Conservation (phyloP, 2,113 vertebrate species). For the Trogon surrucura region DNA sequence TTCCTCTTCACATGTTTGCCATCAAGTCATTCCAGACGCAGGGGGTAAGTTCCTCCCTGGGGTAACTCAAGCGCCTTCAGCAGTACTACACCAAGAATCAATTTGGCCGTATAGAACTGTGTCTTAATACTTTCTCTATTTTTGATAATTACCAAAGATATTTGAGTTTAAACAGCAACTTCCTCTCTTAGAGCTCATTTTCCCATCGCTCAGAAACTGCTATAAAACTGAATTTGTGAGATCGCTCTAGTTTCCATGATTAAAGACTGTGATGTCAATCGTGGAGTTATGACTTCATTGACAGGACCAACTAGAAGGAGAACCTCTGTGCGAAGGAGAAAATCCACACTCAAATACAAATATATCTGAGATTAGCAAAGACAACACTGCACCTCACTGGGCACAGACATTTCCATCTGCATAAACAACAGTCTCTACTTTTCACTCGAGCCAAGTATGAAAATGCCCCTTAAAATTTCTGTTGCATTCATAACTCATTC, state of each 20-base stretch:
- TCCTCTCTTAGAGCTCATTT: slow-evolving; percentile 22
- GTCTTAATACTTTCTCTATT: slow-evolving; percentile 16
- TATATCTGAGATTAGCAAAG: slow-evolving; percentile 37
- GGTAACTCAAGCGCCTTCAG: slow-evolving; percentile 34
- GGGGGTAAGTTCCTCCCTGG: slow-evolving; percentile 8
- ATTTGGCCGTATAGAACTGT: neutral
- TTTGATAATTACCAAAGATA: slow-evolving; percentile 33
- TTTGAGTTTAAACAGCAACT: slow-evolving; percentile 37
- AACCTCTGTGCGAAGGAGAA: neutral
- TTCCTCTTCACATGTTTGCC: slow-evolving; percentile 59
- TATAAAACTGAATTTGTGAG: neutral
- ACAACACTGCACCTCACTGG: slow-evolving; percentile 23
- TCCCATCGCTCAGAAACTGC: neutral
- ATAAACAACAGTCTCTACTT: slow-evolving; percentile 9
- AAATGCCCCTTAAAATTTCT: slow-evolving; percentile 5
- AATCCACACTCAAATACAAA: slow-evolving; percentile 22
- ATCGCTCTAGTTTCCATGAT: neutral
- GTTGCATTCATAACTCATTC: neutral
- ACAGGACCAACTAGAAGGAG: neutral
- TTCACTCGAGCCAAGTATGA: neutral
- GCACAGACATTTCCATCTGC: neutral
- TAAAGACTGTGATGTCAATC: slow-evolving; percentile 3
- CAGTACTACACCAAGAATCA: slow-evolving; percentile 12
- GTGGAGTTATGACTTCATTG: slow-evolving; percentile 2
- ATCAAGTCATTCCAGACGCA: slow-evolving; percentile 55